phyloP scores from a whole-genome alignment of 2,113 vertebrate genomes.

The Nannospalax galili region DNA sequence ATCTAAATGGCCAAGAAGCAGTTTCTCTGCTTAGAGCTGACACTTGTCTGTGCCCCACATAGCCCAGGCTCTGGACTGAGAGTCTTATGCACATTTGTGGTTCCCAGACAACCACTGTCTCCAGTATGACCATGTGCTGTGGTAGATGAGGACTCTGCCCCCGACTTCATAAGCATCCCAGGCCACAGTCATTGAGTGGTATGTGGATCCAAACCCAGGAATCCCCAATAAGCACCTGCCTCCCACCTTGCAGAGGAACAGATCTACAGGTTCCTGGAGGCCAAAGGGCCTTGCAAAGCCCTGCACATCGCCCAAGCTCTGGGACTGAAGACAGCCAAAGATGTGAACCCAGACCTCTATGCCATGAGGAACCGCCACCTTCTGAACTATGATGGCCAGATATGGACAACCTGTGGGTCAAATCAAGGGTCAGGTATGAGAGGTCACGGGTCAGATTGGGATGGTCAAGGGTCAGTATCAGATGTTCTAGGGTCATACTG shows the following conservation, averaged over 20 bases:
- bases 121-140: background rate
- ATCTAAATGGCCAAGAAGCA: background rate
- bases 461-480: background rate
- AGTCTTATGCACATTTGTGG: too few species aligned
- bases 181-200: rapidly evolving
- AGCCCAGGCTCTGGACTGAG: background rate
- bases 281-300: background rate
- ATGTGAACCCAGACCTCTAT: conserved; percentile 57
- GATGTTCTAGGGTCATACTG: background rate
- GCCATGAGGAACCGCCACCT: background rate
- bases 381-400: background rate
- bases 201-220: background rate
- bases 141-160: background rate
- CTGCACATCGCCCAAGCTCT: conserved; percentile 42
- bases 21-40: background rate
- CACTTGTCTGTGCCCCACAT: background rate
- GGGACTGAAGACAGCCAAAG: conserved; percentile 14
- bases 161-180: background rate
- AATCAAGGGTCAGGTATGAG: background rate
- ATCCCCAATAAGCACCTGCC: background rate
- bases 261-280: conserved; percentile 38
- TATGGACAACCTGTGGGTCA: background rate
- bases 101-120: background rate
- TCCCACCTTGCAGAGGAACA: background rate
- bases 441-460: background rate